These are phyloP conservation scores for Neelides sp. DNA, from an alignment of 1,140 invertebrate species.

Conservation along the genomic window DNA sequence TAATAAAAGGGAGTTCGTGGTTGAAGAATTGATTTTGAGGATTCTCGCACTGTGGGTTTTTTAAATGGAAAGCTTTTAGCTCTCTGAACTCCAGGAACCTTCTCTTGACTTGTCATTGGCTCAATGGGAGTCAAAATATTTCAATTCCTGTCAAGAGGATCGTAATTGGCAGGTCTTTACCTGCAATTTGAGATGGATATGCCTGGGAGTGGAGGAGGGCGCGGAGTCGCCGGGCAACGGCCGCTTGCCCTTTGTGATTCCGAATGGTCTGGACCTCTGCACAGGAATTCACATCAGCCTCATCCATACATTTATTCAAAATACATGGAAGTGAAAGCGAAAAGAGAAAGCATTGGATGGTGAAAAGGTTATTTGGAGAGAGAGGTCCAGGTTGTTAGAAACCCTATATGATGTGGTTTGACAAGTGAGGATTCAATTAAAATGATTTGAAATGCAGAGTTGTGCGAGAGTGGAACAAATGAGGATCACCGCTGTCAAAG, in stretches of 20 bases:
- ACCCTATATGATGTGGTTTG: background rate
- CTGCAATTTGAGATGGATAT: constrained; percentile 56
- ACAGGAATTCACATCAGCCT: constrained; percentile 22
- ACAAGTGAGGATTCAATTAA: background rate
- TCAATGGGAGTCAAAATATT: too few relatives aligned
- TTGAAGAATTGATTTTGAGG: too few relatives aligned
- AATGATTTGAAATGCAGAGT: background rate
- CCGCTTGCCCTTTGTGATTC: constrained; percentile 53
- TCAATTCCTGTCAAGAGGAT: too few relatives aligned
- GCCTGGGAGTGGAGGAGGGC: constrained; percentile 54
- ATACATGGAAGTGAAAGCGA: background rate
- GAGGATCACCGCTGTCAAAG: constrained; percentile 47
- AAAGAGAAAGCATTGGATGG: background rate
- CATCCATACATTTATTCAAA: too few relatives aligned
- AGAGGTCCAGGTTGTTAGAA: background rate
- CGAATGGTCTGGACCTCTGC: constrained; percentile 52
- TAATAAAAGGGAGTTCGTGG: too few relatives aligned
- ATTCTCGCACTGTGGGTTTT: too few relatives aligned
- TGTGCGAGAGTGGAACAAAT: background rate
- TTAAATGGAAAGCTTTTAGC: too few relatives aligned
- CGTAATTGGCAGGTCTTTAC: too few relatives aligned
- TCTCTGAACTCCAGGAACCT: too few relatives aligned
- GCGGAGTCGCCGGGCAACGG: constrained; percentile 49
- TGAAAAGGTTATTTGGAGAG: background rate
- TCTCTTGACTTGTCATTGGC: too few relatives aligned